Percentiles rank a stretch among this genome's conserved stretches.
phyloP scores from a whole-genome alignment of 2,888 invertebrate genomes.

The Drosophila mercatorum region DNA sequence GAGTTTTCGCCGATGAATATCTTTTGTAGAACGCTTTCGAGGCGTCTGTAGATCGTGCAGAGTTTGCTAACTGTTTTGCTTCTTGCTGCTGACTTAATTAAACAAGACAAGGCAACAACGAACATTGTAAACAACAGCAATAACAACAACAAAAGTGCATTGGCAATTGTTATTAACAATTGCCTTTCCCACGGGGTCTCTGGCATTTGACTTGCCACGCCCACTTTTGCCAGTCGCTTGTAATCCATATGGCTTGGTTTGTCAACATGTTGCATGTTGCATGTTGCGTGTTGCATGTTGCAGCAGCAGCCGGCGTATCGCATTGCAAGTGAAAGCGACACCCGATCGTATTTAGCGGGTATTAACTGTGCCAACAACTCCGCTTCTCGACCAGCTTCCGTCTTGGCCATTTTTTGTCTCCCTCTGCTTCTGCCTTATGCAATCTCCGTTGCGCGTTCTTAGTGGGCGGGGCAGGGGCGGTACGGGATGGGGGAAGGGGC shows the following conservation, averaged over 20 bases:
- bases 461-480: not conserved
- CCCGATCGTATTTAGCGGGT: conserved; percentile 22
- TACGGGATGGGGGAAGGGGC: not conserved
- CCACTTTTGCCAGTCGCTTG: conserved; percentile 2
- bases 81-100: conserved; percentile 61
- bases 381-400: conserved; percentile 33
- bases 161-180: conserved; percentile 57
- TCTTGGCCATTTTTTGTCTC: conserved; percentile 2
- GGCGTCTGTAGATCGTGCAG: conserved; percentile 23
- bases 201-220: conserved; percentile 61
- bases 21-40: not conserved
- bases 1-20: not conserved
- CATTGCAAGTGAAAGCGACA: conserved; percentile 55
- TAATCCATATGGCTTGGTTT: conserved; percentile 18
- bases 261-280: conserved; percentile 38
- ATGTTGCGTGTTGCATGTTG: conserved; percentile 24
- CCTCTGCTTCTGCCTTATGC: not conserved
- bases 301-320: conserved; percentile 25
- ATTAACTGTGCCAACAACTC: conserved; percentile 40
- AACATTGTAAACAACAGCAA: conserved; percentile 42
- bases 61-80: conserved; percentile 9
- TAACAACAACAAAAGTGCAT: not conserved
- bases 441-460: conserved; percentile 7
- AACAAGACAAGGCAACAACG: conserved; percentile 30
- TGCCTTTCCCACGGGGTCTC: conserved; percentile 70